A percentile compares a stretch with the other conserved stretches of the same genome.
These are phyloP conservation scores for Sebastes kiyomatsui DNA, from an alignment of 2,797 vertebrate species.

Conservation along the genomic window DNA sequence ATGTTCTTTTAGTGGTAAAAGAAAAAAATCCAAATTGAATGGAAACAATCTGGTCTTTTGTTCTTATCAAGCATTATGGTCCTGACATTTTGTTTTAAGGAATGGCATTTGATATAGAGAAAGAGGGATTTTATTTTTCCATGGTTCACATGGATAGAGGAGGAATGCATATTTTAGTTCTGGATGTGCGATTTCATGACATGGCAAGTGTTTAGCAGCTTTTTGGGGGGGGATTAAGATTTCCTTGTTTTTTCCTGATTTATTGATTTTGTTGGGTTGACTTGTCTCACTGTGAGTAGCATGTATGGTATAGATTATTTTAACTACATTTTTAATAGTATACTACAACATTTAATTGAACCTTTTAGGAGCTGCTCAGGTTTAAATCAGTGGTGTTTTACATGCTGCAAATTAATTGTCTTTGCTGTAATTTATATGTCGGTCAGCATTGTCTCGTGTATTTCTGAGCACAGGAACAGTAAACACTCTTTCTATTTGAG, in stretches of 20 bases:
- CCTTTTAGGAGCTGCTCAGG: not conserved
- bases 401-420: slow-evolving; percentile 16
- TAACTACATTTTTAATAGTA: not conserved
- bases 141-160: slow-evolving; percentile 22
- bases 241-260: slow-evolving; percentile 3
- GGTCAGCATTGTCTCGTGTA: not conserved
- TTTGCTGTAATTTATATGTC: slow-evolving; percentile 34
- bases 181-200: slow-evolving; percentile 50
- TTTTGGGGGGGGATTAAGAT: slow-evolving; percentile 45
- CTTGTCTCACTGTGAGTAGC: not conserved
- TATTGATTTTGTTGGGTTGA: slow-evolving; percentile 43
- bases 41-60: slow-evolving; percentile 69
- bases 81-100: slow-evolving; percentile 47
- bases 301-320: not conserved
- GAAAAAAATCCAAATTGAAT: slow-evolving; percentile 77
- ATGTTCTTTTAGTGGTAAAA: slow-evolving; percentile 73
- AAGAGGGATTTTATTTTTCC: slow-evolving; percentile 13
- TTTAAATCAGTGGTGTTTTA: slow-evolving; percentile 5
- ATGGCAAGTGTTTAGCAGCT: slow-evolving; percentile 64
- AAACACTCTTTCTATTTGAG: slow-evolving; percentile 43
- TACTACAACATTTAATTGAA: slow-evolving; percentile 5
- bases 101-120: slow-evolving; percentile 19
- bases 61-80: slow-evolving; percentile 61
- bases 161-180: slow-evolving; percentile 63
- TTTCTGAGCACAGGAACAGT: slow-evolving; percentile 22